Conservation (phyloP, 2,113 vertebrate species). For the Sebastes schlegelii region DNA sequence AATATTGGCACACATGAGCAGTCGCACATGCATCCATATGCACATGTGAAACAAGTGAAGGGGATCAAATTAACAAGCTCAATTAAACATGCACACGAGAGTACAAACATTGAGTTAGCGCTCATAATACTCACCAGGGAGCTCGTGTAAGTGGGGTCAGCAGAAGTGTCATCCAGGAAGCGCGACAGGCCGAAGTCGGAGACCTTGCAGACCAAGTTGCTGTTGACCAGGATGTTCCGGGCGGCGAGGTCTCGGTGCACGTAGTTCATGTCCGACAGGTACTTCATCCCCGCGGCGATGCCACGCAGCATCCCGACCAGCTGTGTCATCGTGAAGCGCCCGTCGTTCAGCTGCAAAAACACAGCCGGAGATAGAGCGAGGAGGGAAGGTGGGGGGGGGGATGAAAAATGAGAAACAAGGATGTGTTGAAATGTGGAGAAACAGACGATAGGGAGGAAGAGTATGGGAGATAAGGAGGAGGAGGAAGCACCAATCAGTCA, state of each 20-base stretch:
- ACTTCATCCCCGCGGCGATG: slow-evolving; percentile 97
- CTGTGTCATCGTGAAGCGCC: slow-evolving; percentile 97
- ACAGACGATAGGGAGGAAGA: background rate
- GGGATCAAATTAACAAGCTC: slow-evolving; percentile 48
- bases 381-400: background rate
- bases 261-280: slow-evolving; percentile 97
- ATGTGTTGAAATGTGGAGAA: slow-evolving; percentile 15
- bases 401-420: slow-evolving; percentile 1
- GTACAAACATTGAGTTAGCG: slow-evolving; percentile 20
- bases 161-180: slow-evolving; percentile 94
- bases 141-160: slow-evolving; percentile 96
- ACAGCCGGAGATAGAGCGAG: slow-evolving; percentile 12
- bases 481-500: slow-evolving; percentile 56
- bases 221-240: slow-evolving; percentile 97
- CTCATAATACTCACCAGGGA: slow-evolving; percentile 87
- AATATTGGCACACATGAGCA: slow-evolving; percentile 61
- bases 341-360: slow-evolving; percentile 90
- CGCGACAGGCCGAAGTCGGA: slow-evolving; percentile 96
- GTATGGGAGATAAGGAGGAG: slow-evolving; percentile 14
- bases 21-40: slow-evolving; percentile 51
- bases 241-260: slow-evolving; percentile 96
- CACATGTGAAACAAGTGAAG: slow-evolving; percentile 43
- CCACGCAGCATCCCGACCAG: slow-evolving; percentile 96
- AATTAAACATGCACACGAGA: slow-evolving; percentile 44
- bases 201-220: slow-evolving; percentile 98